Evolutionary conservation across 1,140 invertebrate genomes (phyloP).

Genomic region (Hydropsyche tenuis): DNA sequence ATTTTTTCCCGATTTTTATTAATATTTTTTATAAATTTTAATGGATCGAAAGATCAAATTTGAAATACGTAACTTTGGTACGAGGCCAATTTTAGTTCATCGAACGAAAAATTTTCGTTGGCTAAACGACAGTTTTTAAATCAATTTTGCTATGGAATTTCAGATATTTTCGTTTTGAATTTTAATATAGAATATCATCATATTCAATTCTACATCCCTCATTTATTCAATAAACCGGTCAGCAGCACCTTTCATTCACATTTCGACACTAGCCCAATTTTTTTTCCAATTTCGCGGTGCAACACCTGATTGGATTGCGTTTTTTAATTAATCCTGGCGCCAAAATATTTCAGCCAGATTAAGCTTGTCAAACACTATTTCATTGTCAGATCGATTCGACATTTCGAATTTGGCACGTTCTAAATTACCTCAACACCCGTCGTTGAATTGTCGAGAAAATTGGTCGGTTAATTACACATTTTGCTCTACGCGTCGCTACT

Average conservation of each 20-base stretch:
- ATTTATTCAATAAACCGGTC: too few species aligned
- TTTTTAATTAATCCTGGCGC: not conserved
- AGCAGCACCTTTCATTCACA: not conserved
- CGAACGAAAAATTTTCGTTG: too few species aligned
- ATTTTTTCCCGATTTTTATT: too few species aligned
- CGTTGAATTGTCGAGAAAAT: not conserved
- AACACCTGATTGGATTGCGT: not conserved
- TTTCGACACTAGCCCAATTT: not conserved
- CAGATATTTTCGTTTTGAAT: too few species aligned
- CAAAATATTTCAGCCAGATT: not conserved
- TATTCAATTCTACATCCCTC: too few species aligned
- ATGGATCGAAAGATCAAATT: too few species aligned
- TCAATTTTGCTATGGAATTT: too few species aligned
- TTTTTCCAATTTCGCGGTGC: not conserved
- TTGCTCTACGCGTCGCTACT: not conserved
- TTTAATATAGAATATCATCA: too few species aligned
- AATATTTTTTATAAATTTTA: too few species aligned
- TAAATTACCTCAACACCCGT: not conserved
- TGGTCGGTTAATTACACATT: slow-evolving; percentile 17
- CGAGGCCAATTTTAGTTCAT: too few species aligned
- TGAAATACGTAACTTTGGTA: too few species aligned
- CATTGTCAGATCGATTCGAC: not conserved
- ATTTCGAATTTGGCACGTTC: not conserved
- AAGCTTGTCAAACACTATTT: not conserved
- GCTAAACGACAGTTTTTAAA: too few species aligned